Percentiles rank a stretch among this genome's conserved stretches.
Evolutionary conservation across 2,113 vertebrate genomes (phyloP).

Genomic region (Hyaena hyaena): DNA sequence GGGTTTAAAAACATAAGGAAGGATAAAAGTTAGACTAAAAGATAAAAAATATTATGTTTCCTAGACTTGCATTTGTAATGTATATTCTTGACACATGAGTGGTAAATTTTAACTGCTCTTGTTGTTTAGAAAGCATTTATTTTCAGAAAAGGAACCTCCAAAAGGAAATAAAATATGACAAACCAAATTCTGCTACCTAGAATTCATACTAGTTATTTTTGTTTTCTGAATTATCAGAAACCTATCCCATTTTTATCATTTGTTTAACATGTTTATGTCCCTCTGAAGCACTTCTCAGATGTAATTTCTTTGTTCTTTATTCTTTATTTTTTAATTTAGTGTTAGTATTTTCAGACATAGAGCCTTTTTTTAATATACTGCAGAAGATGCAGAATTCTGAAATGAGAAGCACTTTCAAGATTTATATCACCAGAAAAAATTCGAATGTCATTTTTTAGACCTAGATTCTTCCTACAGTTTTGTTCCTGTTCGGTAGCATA

Average conservation of each 20-base stretch:
- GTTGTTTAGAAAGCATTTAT: conserved; percentile 6
- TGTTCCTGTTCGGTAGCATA: conserved; percentile 11
- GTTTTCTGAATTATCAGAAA: conserved; percentile 20
- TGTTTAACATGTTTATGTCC: conserved; percentile 22
- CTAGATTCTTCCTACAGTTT: background rate
- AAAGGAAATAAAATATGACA: background rate
- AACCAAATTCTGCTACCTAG: conserved; percentile 36
- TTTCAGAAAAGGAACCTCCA: conserved; percentile 21
- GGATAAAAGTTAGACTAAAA: background rate
- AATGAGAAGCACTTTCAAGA: background rate
- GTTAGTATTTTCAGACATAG: conserved; percentile 48
- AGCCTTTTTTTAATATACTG: background rate
- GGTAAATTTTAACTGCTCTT: background rate
- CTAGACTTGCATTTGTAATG: background rate
- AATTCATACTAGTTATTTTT: conserved; percentile 47
- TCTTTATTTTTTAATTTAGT: conserved; percentile 48
- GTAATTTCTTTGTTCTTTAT: background rate
- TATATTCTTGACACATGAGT: background rate
- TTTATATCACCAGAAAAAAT: conserved; percentile 58
- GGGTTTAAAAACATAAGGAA: conserved; percentile 6
- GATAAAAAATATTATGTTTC: background rate
- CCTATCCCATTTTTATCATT: background rate
- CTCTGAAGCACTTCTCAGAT: conserved; percentile 32
- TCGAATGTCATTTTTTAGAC: conserved; percentile 35
- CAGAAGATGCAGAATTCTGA: conserved; percentile 26